Conservation (phyloP, 2,797 vertebrate genomes). For the Lophius americanus region DNA sequence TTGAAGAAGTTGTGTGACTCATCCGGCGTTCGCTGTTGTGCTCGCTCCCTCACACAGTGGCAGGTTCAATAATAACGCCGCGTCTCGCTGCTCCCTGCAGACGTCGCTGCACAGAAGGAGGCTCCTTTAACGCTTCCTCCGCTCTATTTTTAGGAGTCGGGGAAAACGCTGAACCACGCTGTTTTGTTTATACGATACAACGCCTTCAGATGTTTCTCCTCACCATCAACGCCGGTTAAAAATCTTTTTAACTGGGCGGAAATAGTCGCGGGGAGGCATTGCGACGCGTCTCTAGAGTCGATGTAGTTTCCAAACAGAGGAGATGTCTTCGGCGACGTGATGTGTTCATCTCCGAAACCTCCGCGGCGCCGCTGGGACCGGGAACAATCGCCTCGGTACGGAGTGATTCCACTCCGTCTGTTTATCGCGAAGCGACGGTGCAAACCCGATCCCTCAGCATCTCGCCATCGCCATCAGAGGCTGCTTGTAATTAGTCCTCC, state of each 20-base stretch:
- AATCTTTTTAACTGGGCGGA: constrained; percentile 8
- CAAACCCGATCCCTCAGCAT: constrained; percentile 46
- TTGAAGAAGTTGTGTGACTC: too few species aligned
- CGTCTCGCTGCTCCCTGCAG: constrained; percentile 43
- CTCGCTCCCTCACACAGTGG: constrained; percentile 23
- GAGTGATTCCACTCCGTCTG: constrained; percentile 66
- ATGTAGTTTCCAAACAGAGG: constrained; percentile 44
- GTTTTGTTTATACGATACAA: constrained; percentile 31
- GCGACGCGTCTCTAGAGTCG: constrained; percentile 15
- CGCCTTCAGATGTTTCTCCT: constrained; percentile 12
- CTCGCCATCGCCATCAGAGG: constrained; percentile 60
- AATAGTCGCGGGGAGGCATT: constrained; percentile 18
- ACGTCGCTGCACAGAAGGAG: constrained; percentile 39
- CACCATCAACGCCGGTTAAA: constrained; percentile 18
- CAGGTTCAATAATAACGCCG: constrained; percentile 47
- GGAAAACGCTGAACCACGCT: constrained; percentile 13
- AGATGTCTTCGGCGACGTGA: constrained; percentile 45
- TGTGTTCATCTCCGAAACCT: constrained; percentile 21
- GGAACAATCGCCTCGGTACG: constrained; percentile 43
- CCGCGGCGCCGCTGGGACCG: constrained; percentile 30
- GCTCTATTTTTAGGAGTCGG: constrained; percentile 35
- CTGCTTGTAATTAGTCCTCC: constrained; percentile 67
- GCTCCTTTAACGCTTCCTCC: constrained; percentile 38
- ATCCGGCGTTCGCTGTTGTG: too few species aligned
- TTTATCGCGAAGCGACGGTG: constrained; percentile 53